Conservation (phyloP, 2,888 invertebrate species). For the Anarsia innoxiella region DNA sequence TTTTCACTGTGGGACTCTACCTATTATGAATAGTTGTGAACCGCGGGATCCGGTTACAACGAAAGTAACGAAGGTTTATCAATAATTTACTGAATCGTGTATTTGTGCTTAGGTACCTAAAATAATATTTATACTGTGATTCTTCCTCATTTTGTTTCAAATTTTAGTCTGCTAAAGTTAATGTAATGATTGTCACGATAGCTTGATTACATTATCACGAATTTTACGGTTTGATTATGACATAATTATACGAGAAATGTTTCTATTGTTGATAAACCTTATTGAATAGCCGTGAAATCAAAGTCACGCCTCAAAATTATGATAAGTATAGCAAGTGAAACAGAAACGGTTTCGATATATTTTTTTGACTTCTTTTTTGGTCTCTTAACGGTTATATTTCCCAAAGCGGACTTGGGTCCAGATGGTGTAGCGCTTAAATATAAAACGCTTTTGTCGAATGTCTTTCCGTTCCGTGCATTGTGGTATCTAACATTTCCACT, state of each 20-base stretch:
- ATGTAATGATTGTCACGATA: conserved; percentile 23
- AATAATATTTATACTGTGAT: too few species aligned
- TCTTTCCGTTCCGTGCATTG: too few species aligned
- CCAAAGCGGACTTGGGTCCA: too few species aligned
- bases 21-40: too few species aligned
- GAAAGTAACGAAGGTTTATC: too few species aligned
- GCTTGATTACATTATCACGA: conserved; percentile 34
- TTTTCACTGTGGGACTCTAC: too few species aligned
- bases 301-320: conserved; percentile 57
- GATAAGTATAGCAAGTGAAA: conserved; percentile 63
- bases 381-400: conserved; percentile 57
- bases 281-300: conserved; percentile 56
- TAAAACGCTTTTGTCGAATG: too few species aligned
- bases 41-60: too few species aligned
- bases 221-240: conserved; percentile 43
- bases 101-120: too few species aligned
- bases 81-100: too few species aligned
- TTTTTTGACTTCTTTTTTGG: conserved; percentile 57
- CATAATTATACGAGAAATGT: conserved; percentile 45
- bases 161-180: conserved; percentile 9
- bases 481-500: too few species aligned
- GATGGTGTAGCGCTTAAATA: too few species aligned
- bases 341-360: conserved; percentile 58
- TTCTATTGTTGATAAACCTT: conserved; percentile 40
- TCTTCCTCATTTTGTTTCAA: not conserved